Base-by-base conservation (phyloP, 2,888 invertebrate genomes). In the Thera britannica region DNA sequence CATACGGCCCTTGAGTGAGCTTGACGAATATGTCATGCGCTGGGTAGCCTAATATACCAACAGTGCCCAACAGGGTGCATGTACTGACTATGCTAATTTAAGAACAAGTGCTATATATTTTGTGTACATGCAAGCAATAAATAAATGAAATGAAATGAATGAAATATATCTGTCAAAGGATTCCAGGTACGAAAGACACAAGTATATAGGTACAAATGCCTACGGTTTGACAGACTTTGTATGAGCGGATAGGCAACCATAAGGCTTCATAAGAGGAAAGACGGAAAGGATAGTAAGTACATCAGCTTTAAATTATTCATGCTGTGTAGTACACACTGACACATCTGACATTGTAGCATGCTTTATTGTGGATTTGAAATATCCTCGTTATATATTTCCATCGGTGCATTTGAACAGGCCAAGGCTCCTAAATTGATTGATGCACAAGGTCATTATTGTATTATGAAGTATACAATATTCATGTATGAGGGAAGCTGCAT, bases 331-430 rank as follows among this genome's bases (percentile, higher is more conserved):
- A 23, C 23, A 46, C 57, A 59, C 74, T 72, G 83, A 84, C 80
- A 81, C 74, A 79, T 75, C 75, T 82, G 83, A 83, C 81, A 83
- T 80, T 80, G 80, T 75, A 77, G 75, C 78, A 72, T 76, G 79
- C 80, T 83, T 82, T 83, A 84, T 85, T 80, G 80, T 80, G 73
- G 77, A 71, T 73, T 74, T 72, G 62, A 85, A 83, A 83, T 84
- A 80, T 77, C 75, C 77, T 73, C 74, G 82, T 81, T 87, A 83
- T 81, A 82, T 86, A 84, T 83, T 76, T 84, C 79, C 78, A 77
- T 62, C 75, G 68, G 72, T 79, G 79, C 80, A 83, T 79, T 73
- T 72, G 79, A 85, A 84, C 81, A 71, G 82, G 84, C 85, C 88
- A 89, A 88, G 89, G 89, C 74, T 71, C 61, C 65, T 35, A 8